These are phyloP conservation scores for Python bivittatus DNA, from an alignment of 2,113 vertebrate species.

Conservation along the genomic window DNA sequence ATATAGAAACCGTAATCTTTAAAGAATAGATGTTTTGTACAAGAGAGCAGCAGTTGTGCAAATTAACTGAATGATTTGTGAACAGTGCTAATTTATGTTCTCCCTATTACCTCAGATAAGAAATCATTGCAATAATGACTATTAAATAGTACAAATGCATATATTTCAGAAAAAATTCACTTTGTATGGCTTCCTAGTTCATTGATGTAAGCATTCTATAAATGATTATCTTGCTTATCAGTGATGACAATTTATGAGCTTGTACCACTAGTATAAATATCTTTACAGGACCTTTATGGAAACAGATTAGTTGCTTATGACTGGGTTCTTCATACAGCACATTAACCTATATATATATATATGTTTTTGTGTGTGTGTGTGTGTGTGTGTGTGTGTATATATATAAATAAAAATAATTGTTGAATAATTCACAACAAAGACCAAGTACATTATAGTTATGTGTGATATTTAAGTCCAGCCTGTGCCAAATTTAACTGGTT, in stretches of 20 bases:
- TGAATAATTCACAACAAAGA: no score
- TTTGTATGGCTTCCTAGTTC: not conserved
- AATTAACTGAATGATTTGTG: not conserved
- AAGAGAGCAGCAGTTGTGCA: not conserved
- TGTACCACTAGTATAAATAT: not conserved
- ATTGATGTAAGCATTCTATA: not conserved
- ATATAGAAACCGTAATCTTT: no score
- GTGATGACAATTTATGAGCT: not conserved
- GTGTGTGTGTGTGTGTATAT: no score
- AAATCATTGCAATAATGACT: not conserved
- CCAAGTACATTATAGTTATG: no score
- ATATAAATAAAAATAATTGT: no score
- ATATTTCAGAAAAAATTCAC: not conserved
- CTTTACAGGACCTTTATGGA: not conserved
- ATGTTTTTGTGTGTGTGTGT: no score
- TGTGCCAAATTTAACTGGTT: not conserved
- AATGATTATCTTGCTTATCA: not conserved
- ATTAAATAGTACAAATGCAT: not conserved
- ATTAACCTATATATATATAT: no score
- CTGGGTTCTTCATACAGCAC: not conserved
- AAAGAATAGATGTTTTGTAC: not conserved
- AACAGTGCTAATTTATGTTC: not conserved
- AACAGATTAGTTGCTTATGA: not conserved
- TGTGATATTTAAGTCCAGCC: not conserved
- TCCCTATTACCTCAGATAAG: not conserved